phyloP scores from a whole-genome alignment of 2,113 vertebrate species.

The Apaloderma vittatum region DNA sequence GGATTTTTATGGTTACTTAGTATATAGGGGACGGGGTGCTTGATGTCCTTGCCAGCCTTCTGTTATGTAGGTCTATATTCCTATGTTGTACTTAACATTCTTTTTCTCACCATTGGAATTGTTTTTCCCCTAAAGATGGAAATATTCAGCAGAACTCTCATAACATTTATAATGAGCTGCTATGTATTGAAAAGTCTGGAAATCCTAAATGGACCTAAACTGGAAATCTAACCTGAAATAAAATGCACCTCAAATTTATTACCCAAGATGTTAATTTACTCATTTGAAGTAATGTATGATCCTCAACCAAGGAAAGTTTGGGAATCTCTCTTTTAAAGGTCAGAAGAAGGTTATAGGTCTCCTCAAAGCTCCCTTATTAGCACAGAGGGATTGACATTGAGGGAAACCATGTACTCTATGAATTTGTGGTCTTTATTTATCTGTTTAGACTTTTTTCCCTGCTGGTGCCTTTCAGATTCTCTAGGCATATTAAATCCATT shows the following conservation, averaged over 20 bases:
- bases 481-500: not conserved
- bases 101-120: not conserved
- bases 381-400: constrained; percentile 10
- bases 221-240: constrained; percentile 29
- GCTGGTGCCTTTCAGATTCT: constrained; percentile 13
- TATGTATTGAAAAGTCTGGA: not conserved
- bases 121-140: constrained; percentile 18
- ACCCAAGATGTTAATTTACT: not conserved
- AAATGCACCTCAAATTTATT: not conserved
- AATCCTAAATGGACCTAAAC: not conserved
- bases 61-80: not conserved
- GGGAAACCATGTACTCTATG: not conserved
- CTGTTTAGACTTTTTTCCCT: constrained; percentile 33
- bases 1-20: not conserved
- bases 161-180: constrained; percentile 3
- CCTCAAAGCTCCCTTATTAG: constrained; percentile 21
- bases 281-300: not conserved
- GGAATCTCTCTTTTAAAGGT: not conserved
- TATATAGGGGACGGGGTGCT: not conserved
- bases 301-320: not conserved
- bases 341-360: not conserved
- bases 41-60: not conserved
- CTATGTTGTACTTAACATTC: not conserved
- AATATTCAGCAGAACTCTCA: not conserved
- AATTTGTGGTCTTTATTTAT: constrained; percentile 54